Evolutionary conservation across 1,140 invertebrate species (phyloP), one percentile per base, ranked within the genome.

Genomic region (Micrasema longulum): DNA sequence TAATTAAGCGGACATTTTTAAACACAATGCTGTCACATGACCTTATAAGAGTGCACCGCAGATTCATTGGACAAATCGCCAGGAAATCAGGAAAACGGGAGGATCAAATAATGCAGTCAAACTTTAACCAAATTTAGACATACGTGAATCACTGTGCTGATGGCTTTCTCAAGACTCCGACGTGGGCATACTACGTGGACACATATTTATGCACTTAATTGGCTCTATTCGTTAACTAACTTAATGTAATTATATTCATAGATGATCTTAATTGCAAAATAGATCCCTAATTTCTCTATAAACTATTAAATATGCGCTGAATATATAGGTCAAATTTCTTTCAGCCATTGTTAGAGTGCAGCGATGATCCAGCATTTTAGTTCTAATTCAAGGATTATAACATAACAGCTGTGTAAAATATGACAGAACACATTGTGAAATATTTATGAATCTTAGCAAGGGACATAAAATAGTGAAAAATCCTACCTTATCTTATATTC

Each of bases 1-100:
- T 73, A 73, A 73, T 62, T 47, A 50, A 69, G 72, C 72, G 60
- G 67, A 73, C 65, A 73, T 73, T 73, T 73, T 73, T 73, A 73
- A 73, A 73, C 72, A 73, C 64, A 70, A 72, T 66, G 43, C 48
- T 72, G 50, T 71, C 67, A 69, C 67, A 69, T 69, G 67, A 69
- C 67, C 67, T 69, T 69, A 69, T 69, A 69, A 48, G 67, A 69
- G 48, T 69, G 52, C 53, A 65, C 50, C n/a, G 22, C 18, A 36
- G 38, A 38, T 53, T 50, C 36, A 48, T 36, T 20, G 47, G 35
- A 69, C 35, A 18, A 22, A 2, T 31, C 16, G 26, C 20, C 63
- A 26, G 50, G 53, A 52, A 45, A 20, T 38, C 18, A 11, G 50
- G 52, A 50, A 23, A 26, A 36, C 16, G 12, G 45, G 67, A 31